These are phyloP conservation scores for Drosophila sordidapex DNA, from an alignment of 2,888 invertebrate genomes.

Conservation along the genomic window DNA sequence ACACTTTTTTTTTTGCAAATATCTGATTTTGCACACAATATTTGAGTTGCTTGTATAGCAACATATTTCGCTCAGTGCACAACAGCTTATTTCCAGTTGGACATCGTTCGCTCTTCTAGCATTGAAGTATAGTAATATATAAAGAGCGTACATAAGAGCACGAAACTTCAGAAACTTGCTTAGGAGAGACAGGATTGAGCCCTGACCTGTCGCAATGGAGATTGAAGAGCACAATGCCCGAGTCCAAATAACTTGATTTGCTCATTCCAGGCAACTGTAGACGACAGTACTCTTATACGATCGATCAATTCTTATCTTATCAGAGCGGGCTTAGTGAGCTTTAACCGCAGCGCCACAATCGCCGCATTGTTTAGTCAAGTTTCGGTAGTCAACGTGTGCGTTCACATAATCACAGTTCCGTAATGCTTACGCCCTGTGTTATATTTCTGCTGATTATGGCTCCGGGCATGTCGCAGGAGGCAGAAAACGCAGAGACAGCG, in stretches of 20 bases:
- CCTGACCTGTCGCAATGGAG: constrained; percentile 60
- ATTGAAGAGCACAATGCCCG: constrained; percentile 18
- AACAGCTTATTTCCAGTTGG: background rate
- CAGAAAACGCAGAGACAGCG: constrained; percentile 2
- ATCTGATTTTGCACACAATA: background rate
- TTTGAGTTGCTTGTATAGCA: background rate
- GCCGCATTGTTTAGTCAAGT: constrained; percentile 60
- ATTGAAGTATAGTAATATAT: background rate
- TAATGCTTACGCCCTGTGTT: constrained; percentile 48
- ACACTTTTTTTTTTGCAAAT: no score
- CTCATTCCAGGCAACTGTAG: background rate
- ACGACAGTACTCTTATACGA: constrained; percentile 40
- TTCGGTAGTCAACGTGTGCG: constrained; percentile 61
- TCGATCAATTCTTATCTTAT: constrained; percentile 67
- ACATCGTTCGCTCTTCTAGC: background rate
- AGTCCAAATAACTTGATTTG: background rate
- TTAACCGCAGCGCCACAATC: constrained; percentile 36
- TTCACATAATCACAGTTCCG: constrained; percentile 38
- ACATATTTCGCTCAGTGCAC: constrained; percentile 13
- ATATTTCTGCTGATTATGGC: constrained; percentile 34
- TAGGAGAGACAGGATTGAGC: constrained; percentile 41
- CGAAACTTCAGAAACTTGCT: background rate
- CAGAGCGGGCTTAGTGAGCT: constrained; percentile 47
- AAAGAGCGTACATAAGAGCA: constrained; percentile 14
- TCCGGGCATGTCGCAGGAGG: constrained; percentile 27